phyloP scores from a whole-genome alignment of 2,797 vertebrate species.

The Sebastes matsubarae region DNA sequence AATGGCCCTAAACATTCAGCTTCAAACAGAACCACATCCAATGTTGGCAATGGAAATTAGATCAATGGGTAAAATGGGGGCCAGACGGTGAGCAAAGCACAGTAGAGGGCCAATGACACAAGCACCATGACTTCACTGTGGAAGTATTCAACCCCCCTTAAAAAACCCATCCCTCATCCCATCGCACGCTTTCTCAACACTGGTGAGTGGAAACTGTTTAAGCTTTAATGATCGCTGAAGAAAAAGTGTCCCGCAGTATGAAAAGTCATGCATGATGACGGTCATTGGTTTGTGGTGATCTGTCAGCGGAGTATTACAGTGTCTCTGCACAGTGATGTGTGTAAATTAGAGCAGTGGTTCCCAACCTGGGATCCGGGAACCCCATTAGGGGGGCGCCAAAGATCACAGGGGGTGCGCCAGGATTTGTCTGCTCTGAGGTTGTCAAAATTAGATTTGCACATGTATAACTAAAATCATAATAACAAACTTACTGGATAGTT shows the following conservation, averaged over 20 bases:
- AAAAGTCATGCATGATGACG: slow-evolving; percentile 29
- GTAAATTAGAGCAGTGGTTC: neutral
- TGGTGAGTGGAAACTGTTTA: slow-evolving; percentile 74
- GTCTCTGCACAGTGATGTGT: neutral
- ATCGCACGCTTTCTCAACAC: slow-evolving; percentile 59
- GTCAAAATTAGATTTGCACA: too few species aligned
- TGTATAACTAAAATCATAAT: too few species aligned
- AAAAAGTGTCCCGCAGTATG: slow-evolving; percentile 25
- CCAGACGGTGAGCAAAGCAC: slow-evolving; percentile 77
- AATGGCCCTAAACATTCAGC: slow-evolving; percentile 71
- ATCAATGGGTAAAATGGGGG: slow-evolving; percentile 80
- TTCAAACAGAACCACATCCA: slow-evolving; percentile 78
- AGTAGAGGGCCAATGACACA: slow-evolving; percentile 83
- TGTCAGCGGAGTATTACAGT: neutral
- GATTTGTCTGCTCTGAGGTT: too few species aligned
- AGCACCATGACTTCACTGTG: slow-evolving; percentile 88
- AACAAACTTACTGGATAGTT: too few species aligned
- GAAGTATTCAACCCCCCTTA: slow-evolving; percentile 88
- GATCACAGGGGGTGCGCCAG: too few species aligned
- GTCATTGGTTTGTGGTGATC: slow-evolving; percentile 24
- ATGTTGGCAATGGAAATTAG: slow-evolving; percentile 72
- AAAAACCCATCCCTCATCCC: slow-evolving; percentile 63
- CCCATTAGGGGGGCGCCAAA: too few species aligned
- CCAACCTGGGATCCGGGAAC: too few species aligned
- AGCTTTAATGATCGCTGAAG: slow-evolving; percentile 60